These are phyloP conservation scores for Drosophila ezoana DNA, from an alignment of 2,888 invertebrate species.

Conservation along the genomic window DNA sequence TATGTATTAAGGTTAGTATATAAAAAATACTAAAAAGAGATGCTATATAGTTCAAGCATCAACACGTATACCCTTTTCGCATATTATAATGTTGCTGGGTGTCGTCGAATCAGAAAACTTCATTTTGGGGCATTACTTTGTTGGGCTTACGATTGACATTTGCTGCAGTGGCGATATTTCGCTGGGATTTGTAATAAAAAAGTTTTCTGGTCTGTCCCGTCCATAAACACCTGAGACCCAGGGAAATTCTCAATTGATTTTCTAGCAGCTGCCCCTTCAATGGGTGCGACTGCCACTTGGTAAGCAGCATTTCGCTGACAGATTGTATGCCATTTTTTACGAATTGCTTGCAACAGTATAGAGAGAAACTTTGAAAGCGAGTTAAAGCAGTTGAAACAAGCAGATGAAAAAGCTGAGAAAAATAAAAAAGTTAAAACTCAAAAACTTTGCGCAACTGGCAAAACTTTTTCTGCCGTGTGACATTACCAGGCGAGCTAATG, in stretches of 20 bases:
- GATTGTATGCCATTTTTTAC: constrained; percentile 78
- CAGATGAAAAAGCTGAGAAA: constrained; percentile 56
- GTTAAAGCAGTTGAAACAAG: constrained; percentile 71
- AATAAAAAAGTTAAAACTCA: constrained; percentile 31
- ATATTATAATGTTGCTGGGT: neutral
- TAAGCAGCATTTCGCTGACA: constrained; percentile 69
- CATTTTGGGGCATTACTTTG: constrained; percentile 35
- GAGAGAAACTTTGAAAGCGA: constrained; percentile 65
- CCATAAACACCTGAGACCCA: constrained; percentile 70
- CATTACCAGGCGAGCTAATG: constrained; percentile 60
- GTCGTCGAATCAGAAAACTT: constrained; percentile 30
- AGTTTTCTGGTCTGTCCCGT: constrained; percentile 34
- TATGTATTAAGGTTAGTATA: no score
- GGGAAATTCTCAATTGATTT: constrained; percentile 72
- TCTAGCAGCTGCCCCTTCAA: constrained; percentile 45
- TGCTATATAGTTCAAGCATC: no score
- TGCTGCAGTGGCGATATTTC: constrained; percentile 57
- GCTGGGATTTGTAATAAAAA: constrained; percentile 50
- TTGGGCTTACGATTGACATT: constrained; percentile 54
- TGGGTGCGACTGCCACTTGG: constrained; percentile 37
- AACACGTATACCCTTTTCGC: no score
- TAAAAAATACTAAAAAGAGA: no score
- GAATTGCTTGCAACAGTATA: constrained; percentile 73
- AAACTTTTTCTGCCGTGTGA: constrained; percentile 65
- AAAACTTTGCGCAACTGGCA: constrained; percentile 50